Evolutionary conservation across 2,797 vertebrate species (phyloP).

Genomic region (Sebastes melanostomus): DNA sequence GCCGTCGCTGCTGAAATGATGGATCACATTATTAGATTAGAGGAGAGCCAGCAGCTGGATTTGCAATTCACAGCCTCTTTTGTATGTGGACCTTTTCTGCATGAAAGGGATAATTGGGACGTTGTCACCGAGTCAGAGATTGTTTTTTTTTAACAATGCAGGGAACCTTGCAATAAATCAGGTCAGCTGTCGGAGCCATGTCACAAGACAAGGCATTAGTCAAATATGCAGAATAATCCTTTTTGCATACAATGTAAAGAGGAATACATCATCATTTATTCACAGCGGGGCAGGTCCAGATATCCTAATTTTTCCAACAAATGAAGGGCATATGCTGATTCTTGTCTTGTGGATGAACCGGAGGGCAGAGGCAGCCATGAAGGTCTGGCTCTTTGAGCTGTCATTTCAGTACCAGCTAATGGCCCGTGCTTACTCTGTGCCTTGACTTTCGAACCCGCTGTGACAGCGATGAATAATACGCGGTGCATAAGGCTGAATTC

Average conservation of each 20-base stretch:
- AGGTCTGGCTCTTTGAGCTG: conserved; percentile 53
- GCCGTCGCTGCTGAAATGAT: conserved; percentile 67
- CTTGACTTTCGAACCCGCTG: conserved; percentile 60
- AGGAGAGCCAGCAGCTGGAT: conserved; percentile 61
- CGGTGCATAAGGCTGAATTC: conserved; percentile 36
- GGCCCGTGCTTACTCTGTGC: conserved; percentile 58
- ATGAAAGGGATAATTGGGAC: conserved; percentile 74
- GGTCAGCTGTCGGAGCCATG: conserved; percentile 62
- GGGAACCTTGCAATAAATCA: conserved; percentile 71
- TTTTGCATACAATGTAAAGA: conserved; percentile 59
- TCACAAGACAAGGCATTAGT: conserved; percentile 67
- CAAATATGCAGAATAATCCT: conserved; percentile 61
- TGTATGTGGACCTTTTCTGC: conserved; percentile 68
- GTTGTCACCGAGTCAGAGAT: conserved; percentile 65
- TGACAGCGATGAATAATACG: conserved; percentile 60
- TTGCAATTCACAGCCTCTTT: conserved; percentile 73
- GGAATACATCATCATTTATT: conserved; percentile 62
- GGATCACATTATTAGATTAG: conserved; percentile 80
- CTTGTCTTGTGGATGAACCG: conserved; percentile 34
- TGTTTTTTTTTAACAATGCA: conserved; percentile 60
- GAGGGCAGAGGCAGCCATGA: conserved; percentile 32
- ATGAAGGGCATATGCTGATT: conserved; percentile 63
- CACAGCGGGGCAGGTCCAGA: conserved; percentile 14
- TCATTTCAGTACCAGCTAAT: conserved; percentile 63
- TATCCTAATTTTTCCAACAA: conserved; percentile 42